A percentile compares a stretch with the other conserved stretches of the same genome.
phyloP scores from a whole-genome alignment of 2,888 invertebrate species.

The Caenorhabditis plicata region DNA sequence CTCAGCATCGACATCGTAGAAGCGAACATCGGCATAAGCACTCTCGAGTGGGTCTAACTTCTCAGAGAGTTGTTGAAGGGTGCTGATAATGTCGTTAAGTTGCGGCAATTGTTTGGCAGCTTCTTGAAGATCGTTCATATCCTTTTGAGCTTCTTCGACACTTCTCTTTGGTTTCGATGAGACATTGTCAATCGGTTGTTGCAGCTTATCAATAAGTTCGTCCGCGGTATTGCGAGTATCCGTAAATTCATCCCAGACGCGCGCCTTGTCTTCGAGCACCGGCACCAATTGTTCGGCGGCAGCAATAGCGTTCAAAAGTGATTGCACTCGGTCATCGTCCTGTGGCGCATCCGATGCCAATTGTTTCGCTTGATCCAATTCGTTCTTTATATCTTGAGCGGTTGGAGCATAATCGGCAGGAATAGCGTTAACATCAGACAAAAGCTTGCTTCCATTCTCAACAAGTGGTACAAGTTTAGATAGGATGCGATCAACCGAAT shows the following conservation, averaged over 20 bases:
- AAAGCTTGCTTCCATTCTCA: conserved; percentile 32
- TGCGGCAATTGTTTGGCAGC: conserved; percentile 14
- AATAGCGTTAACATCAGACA: conserved; percentile 39
- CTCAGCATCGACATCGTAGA: conserved; percentile 48
- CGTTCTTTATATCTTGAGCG: conserved; percentile 31
- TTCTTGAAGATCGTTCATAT: conserved; percentile 21
- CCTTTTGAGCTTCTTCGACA: conserved; percentile 25
- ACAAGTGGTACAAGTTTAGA: conserved; percentile 37
- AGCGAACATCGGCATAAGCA: conserved; percentile 48
- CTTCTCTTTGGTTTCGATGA: conserved; percentile 24
- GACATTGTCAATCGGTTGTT: conserved; percentile 32
- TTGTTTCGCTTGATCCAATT: conserved; percentile 23
- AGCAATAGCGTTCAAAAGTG: conserved; percentile 24
- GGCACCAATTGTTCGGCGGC: conserved; percentile 31
- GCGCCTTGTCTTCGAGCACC: conserved; percentile 33
- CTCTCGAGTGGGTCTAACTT: conserved; percentile 46
- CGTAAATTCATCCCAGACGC: conserved; percentile 44
- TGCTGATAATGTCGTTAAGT: conserved; percentile 21
- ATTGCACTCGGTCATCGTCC: conserved; percentile 20
- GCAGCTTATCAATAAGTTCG: conserved; percentile 35
- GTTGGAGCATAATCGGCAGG: conserved; percentile 38
- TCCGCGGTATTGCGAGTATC: conserved; percentile 42
- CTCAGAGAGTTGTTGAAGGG: conserved; percentile 45
- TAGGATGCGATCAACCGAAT: conserved; percentile 15
- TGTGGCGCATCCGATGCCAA: conserved; percentile 11